A percentile compares a stretch with the other conserved stretches of the same genome.
Evolutionary conservation across 2,113 vertebrate species (phyloP).

Genomic region (Nestor notabilis): DNA sequence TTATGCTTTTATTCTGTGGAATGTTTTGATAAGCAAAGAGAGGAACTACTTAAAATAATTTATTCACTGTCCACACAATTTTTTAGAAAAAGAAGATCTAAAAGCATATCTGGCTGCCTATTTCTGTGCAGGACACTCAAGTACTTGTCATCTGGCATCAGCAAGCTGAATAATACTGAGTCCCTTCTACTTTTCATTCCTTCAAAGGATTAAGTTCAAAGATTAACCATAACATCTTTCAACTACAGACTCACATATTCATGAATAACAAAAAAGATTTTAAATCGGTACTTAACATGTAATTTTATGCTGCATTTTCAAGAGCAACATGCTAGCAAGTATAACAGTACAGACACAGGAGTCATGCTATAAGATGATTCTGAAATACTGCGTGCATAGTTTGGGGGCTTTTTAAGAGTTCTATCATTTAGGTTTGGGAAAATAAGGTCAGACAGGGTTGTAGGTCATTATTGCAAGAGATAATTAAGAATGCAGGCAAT

Average conservation of each 20-base stretch:
- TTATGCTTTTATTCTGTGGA: not conserved
- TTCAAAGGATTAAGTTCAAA: conserved; percentile 8
- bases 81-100: not conserved
- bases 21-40: not conserved
- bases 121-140: not conserved
- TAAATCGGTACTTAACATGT: not conserved
- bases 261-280: not conserved
- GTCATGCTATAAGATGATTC: not conserved
- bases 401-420: not conserved
- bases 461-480: not conserved
- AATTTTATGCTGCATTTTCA: not conserved
- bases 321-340: not conserved
- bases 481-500: not conserved
- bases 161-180: not conserved
- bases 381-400: not conserved
- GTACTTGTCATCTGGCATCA: not conserved
- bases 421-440: not conserved
- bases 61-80: not conserved
- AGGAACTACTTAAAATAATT: not conserved
- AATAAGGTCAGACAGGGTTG: not conserved
- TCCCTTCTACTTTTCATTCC: not conserved
- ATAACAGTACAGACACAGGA: not conserved
- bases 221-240: not conserved
- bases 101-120: not conserved
- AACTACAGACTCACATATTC: not conserved